phyloP scores from a whole-genome alignment of 2,888 invertebrate species.

The Pycnomerus fuliginosus region DNA sequence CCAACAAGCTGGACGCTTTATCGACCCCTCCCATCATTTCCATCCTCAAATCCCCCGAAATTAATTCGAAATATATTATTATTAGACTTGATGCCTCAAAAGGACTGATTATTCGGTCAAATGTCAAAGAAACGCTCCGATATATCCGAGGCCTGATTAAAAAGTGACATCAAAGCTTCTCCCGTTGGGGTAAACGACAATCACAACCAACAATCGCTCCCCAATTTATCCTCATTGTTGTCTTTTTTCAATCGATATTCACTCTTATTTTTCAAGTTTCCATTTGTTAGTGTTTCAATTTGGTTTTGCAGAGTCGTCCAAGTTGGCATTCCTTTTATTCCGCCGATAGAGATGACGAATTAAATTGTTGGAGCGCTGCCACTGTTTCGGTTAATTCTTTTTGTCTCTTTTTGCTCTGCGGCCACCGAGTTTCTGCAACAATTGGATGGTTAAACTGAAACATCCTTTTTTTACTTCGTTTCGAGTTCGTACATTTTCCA shows the following conservation, averaged over 20 bases:
- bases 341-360: conserved; percentile 35
- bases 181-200: conserved; percentile 51
- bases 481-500: too few relatives aligned
- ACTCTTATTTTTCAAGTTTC: conserved; percentile 46
- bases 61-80: conserved; percentile 19
- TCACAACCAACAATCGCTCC: conserved; percentile 52
- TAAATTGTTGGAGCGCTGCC: conserved; percentile 40
- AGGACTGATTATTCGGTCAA: conserved; percentile 54
- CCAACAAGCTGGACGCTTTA: conserved; percentile 14
- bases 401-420: too few relatives aligned
- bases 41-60: conserved; percentile 10
- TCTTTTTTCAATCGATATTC: conserved; percentile 54
- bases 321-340: conserved; percentile 23
- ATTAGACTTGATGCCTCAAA: conserved; percentile 40
- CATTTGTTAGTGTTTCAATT: conserved; percentile 51
- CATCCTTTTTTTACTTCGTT: too few relatives aligned
- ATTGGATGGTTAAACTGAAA: conserved; percentile 47
- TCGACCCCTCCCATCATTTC: conserved; percentile 1
- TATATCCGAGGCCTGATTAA: conserved; percentile 52
- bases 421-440: too few relatives aligned
- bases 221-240: conserved; percentile 52
- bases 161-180: conserved; percentile 53
- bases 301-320: conserved; percentile 31
- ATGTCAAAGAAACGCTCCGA: conserved; percentile 52
- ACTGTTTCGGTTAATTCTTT: conserved; percentile 44